Percentiles rank a stretch among this genome's conserved stretches.
Conservation (phyloP, 2,888 invertebrate genomes). For the Pecten maximus region DNA sequence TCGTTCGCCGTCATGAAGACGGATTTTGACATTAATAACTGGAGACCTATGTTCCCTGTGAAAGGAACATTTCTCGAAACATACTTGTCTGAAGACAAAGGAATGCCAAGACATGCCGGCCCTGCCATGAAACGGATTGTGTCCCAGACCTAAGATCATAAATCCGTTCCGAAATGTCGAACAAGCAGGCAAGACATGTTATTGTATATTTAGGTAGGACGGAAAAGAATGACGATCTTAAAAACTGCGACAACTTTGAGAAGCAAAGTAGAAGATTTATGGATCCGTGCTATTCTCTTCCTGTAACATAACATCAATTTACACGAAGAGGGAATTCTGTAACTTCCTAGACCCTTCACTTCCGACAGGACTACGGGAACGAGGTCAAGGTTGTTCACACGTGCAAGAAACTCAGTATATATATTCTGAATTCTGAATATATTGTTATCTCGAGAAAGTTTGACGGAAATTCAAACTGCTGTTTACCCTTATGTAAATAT, state of each 20-base stretch:
- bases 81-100: constrained; percentile 7
- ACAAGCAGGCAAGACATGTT: constrained; percentile 4
- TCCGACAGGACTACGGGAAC: not conserved
- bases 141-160: not conserved
- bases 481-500: too few species aligned
- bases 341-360: constrained; percentile 13
- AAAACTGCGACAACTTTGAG: constrained; percentile 17
- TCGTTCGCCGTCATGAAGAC: constrained; percentile 29
- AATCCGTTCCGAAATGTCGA: constrained; percentile 4
- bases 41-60: constrained; percentile 9
- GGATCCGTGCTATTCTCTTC: not conserved
- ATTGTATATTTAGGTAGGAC: not conserved
- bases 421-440: too few species aligned
- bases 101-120: not conserved
- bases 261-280: constrained; percentile 20
- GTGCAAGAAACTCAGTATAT: not conserved
- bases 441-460: too few species aligned
- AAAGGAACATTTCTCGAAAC: constrained; percentile 29
- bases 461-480: too few species aligned
- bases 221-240: constrained; percentile 25
- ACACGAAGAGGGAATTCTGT: not conserved
- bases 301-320: constrained; percentile 18
- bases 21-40: not conserved
- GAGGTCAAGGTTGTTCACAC: not conserved
- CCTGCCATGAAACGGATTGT: constrained; percentile 7